Conservation (phyloP, 2,888 invertebrate species). For the Teleiodes luculella region DNA sequence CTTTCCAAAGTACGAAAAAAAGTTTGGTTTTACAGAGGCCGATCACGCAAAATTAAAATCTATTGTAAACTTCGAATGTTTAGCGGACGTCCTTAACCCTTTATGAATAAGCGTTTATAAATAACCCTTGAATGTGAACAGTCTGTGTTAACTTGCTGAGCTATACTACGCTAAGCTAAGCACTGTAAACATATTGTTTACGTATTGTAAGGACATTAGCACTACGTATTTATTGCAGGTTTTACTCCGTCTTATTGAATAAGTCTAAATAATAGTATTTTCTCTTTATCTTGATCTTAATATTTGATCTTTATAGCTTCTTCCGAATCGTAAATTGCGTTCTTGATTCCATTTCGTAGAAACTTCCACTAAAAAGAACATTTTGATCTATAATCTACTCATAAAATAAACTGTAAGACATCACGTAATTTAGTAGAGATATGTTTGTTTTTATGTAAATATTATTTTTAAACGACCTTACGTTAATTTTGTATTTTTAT, state of each 20-base stretch:
- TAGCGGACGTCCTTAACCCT: too few species aligned
- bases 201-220: slow-evolving; percentile 33
- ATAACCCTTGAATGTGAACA: too few species aligned
- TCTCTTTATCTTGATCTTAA: slow-evolving; percentile 15
- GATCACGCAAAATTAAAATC: too few species aligned
- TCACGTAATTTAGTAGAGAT: background rate
- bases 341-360: background rate
- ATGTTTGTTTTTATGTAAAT: background rate
- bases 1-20: too few species aligned
- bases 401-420: background rate
- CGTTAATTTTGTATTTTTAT: too few species aligned
- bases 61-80: too few species aligned
- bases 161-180: slow-evolving; percentile 33
- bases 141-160: slow-evolving; percentile 14
- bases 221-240: slow-evolving; percentile 41
- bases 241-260: slow-evolving; percentile 47
- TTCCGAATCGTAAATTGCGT: slow-evolving; percentile 5
- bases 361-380: background rate
- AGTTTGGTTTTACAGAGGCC: too few species aligned
- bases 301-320: slow-evolving; percentile 13
- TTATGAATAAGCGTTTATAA: too few species aligned
- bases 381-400: background rate
- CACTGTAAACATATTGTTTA: slow-evolving; percentile 38
- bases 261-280: slow-evolving; percentile 9
- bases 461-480: too few species aligned